Conservation (phyloP, 2,797 vertebrate species). For the Lepidocolaptes lacrymiger region DNA sequence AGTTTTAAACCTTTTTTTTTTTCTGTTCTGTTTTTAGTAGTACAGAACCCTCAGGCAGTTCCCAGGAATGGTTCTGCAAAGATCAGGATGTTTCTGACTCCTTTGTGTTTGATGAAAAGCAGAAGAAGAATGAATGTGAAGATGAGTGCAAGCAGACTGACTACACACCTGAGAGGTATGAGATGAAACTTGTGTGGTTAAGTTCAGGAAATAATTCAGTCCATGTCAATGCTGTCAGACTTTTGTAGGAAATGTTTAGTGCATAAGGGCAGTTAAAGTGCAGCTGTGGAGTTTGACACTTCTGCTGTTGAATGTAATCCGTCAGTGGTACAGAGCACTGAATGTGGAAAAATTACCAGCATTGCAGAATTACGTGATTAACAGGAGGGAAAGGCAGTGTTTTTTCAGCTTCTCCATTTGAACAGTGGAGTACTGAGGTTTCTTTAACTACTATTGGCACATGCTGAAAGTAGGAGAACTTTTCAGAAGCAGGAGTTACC, state of each 20-base stretch:
- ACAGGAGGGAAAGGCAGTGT: neutral
- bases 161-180: neutral
- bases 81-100: neutral
- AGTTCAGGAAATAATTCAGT: neutral
- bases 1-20: neutral
- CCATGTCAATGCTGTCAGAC: neutral
- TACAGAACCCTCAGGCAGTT: conserved; percentile 31
- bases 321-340: neutral
- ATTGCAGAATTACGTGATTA: neutral
- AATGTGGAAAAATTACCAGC: neutral
- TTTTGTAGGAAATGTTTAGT: neutral
- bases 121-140: neutral
- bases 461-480: neutral
- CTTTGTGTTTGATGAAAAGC: neutral
- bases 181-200: neutral
- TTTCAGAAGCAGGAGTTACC: neutral
- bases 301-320: neutral
- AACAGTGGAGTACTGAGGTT: neutral
- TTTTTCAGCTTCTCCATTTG: neutral
- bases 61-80: conserved; percentile 21
- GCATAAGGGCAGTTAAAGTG: neutral
- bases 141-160: neutral
- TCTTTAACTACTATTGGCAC: neutral
- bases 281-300: neutral
- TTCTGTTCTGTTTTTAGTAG: neutral